These are phyloP conservation scores for Drosophila mettleri DNA, from an alignment of 2,888 invertebrate genomes.

Conservation along the genomic window DNA sequence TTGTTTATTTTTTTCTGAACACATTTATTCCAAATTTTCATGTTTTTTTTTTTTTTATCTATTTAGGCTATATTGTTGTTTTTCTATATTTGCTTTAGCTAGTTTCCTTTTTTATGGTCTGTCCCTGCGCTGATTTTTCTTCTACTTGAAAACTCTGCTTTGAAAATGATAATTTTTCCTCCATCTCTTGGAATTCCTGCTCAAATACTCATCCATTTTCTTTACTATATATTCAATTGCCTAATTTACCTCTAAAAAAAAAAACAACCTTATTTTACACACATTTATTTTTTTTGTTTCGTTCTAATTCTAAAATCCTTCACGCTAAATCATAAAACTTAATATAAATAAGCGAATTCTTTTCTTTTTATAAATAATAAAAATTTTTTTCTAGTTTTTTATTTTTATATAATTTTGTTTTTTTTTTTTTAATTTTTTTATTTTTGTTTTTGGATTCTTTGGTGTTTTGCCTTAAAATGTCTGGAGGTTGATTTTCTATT, in stretches of 20 bases:
- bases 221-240: constrained; percentile 31
- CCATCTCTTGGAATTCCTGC: constrained; percentile 12
- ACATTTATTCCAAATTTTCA: constrained; percentile 72
- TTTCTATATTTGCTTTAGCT: constrained; percentile 31
- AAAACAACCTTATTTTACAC: constrained; percentile 74
- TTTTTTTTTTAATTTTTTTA: constrained; percentile 10
- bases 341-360: constrained; percentile 68
- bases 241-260: constrained; percentile 55
- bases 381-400: constrained; percentile 27
- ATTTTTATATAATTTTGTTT: constrained; percentile 26
- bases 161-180: constrained; percentile 12
- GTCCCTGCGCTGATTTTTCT: constrained; percentile 18
- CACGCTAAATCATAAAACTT: constrained; percentile 65
- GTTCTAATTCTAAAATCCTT: constrained; percentile 49
- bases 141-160: constrained; percentile 30
- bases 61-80: constrained; percentile 40
- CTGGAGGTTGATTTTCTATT: constrained; percentile 44
- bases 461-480: constrained; percentile 54
- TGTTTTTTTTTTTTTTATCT: constrained; percentile 22
- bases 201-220: constrained; percentile 23
- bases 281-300: constrained; percentile 6
- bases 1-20: constrained; percentile 56
- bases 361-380: constrained; percentile 63
- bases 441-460: constrained; percentile 28
- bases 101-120: constrained; percentile 30